Evolutionary conservation across 2,113 vertebrate genomes (phyloP).

Genomic region (Erythrocebus patas): DNA sequence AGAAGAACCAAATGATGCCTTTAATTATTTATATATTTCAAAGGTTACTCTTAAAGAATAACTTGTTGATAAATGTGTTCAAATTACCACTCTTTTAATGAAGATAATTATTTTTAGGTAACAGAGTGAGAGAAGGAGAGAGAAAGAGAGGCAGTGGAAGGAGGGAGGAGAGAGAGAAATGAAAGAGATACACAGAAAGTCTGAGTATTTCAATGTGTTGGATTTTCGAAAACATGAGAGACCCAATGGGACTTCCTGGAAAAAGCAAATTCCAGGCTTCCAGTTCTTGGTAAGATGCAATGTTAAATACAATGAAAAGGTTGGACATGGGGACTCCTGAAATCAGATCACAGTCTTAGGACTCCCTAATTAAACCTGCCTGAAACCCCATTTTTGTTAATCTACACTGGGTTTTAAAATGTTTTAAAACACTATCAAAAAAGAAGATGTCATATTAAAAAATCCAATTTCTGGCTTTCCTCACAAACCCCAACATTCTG

Average conservation of each 20-base stretch:
- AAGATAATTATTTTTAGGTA: slow-evolving; percentile 1
- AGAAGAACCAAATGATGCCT: background rate
- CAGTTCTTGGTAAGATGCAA: background rate
- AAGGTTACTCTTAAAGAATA: background rate
- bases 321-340: background rate
- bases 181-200: background rate
- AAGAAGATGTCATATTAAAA: background rate
- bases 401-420: background rate
- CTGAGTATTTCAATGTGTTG: background rate
- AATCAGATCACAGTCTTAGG: background rate
- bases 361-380: background rate
- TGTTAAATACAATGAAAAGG: background rate
- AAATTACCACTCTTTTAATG: background rate
- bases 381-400: background rate
- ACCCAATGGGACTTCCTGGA: background rate
- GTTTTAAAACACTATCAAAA: slow-evolving; percentile 12
- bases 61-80: background rate
- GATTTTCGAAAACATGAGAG: slow-evolving; percentile 21
- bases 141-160: background rate
- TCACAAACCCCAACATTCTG: background rate
- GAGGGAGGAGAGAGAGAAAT: background rate
- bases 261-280: background rate
- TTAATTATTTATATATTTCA: background rate
- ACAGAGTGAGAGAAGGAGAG: background rate
- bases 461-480: background rate